These are phyloP conservation scores for Trichonephila inaurata DNA, from an alignment of 1,140 invertebrate genomes.

Conservation along the genomic window DNA sequence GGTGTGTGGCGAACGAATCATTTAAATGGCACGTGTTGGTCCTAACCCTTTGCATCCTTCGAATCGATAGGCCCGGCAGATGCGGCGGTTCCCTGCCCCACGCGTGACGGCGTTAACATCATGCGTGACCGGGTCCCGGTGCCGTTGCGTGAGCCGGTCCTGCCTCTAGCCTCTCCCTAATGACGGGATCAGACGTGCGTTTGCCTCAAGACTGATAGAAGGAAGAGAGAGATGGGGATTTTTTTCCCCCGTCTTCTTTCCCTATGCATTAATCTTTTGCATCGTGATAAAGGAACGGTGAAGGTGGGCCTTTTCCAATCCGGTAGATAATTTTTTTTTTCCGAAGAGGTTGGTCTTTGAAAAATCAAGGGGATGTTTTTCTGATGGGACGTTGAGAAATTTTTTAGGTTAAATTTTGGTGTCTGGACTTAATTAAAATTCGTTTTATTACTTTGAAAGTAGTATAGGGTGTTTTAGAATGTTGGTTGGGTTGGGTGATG, in stretches of 20 bases:
- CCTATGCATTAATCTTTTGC: slow-evolving; percentile 53
- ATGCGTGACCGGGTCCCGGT: slow-evolving; percentile 53
- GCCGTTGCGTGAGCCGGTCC: slow-evolving; percentile 45
- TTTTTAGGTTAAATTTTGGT: too few species aligned
- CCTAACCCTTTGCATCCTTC: slow-evolving; percentile 42
- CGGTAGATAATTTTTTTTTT: background rate
- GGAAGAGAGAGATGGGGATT: background rate
- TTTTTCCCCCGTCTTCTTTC: slow-evolving; percentile 25
- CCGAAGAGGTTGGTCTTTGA: background rate
- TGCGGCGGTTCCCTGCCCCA: slow-evolving; percentile 57
- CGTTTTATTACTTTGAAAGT: too few species aligned
- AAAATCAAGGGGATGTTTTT: background rate
- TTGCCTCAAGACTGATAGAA: slow-evolving; percentile 32
- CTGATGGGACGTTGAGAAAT: background rate
- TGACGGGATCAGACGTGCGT: slow-evolving; percentile 9
- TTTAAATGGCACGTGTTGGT: slow-evolving; percentile 68
- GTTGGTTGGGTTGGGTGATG: too few species aligned
- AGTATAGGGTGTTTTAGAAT: too few species aligned
- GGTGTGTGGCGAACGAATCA: slow-evolving; percentile 38
- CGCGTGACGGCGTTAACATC: slow-evolving; percentile 69
- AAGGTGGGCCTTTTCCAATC: background rate
- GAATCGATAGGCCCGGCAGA: slow-evolving; percentile 34
- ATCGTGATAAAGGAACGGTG: slow-evolving; percentile 12
- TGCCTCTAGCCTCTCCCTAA: slow-evolving; percentile 20
- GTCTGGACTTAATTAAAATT: too few species aligned